phyloP scores from a whole-genome alignment of 2,888 invertebrate species.

The Pomacea canaliculata region DNA sequence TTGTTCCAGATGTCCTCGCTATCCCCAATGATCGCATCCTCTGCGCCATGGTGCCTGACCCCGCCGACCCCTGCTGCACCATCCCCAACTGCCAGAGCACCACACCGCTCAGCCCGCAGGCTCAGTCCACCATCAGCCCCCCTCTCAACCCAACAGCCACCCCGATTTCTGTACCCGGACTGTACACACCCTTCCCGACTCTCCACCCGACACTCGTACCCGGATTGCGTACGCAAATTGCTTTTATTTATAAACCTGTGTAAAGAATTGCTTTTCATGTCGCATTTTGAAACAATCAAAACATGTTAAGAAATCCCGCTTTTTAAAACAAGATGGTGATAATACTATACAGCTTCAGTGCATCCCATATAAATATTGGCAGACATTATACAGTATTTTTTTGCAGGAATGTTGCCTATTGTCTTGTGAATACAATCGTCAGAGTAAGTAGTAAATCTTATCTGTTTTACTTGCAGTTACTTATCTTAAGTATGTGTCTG shows the following conservation, averaged over 20 bases:
- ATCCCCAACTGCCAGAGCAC: conserved; percentile 47
- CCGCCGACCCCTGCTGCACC: conserved; percentile 21
- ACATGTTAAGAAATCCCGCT: no score
- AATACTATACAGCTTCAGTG: no score
- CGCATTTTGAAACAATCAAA: no score
- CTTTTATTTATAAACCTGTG: background rate
- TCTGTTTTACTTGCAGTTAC: no score
- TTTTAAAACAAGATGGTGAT: no score
- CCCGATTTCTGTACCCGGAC: background rate
- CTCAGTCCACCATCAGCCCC: conserved; percentile 24
- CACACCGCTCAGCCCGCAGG: background rate
- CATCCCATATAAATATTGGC: no score
- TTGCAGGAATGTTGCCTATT: no score
- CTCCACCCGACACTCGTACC: conserved; percentile 17
- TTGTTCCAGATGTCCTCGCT: conserved; percentile 33
- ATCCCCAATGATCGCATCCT: conserved; percentile 13
- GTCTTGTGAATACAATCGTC: no score
- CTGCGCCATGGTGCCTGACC: conserved; percentile 19
- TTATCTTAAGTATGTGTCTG: no score
- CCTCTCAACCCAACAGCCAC: conserved; percentile 21
- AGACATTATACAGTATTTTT: no score
- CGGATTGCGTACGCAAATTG: background rate
- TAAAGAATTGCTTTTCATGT: no score
- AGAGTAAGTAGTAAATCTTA: no score
- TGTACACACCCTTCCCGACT: conserved; percentile 24